A percentile compares a stretch with the other conserved stretches of the same genome.
Evolutionary conservation across 2,888 invertebrate species (phyloP).

Genomic region (Gerris lacustris): DNA sequence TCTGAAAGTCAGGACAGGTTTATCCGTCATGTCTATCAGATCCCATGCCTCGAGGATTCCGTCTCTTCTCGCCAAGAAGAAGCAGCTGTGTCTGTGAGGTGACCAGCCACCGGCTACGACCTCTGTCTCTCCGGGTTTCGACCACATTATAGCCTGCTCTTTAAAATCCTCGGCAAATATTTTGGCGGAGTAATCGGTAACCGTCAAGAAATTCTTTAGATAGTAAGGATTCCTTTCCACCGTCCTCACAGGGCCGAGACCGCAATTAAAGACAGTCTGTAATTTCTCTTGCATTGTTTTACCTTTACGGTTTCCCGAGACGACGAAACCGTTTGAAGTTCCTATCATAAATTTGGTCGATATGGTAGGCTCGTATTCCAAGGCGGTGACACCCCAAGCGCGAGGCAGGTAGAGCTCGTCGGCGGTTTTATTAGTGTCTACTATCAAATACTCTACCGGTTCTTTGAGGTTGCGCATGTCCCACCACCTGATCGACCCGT

Average conservation of each 20-base stretch:
- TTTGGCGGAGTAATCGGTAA: slow-evolving; percentile 21
- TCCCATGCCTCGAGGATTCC: slow-evolving; percentile 25
- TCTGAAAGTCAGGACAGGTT: slow-evolving; percentile 18
- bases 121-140: slow-evolving; percentile 9
- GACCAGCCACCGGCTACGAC: slow-evolving; percentile 20
- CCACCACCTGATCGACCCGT: slow-evolving; percentile 26
- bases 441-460: slow-evolving; percentile 21
- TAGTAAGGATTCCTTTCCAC: slow-evolving; percentile 21
- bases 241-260: slow-evolving; percentile 18
- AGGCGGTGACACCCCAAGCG: slow-evolving; percentile 19
- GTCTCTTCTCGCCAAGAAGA: slow-evolving; percentile 22
- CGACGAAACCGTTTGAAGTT: slow-evolving; percentile 22
- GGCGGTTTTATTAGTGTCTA: slow-evolving; percentile 18
- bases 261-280: slow-evolving; percentile 18
- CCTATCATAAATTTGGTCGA: slow-evolving; percentile 26
- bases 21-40: slow-evolving; percentile 17
- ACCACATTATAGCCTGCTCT: slow-evolving; percentile 23
- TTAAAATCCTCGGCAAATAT: slow-evolving; percentile 26
- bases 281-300: slow-evolving; percentile 24
- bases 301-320: slow-evolving; percentile 25
- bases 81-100: slow-evolving; percentile 21
- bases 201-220: slow-evolving; percentile 23
- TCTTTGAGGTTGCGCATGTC: slow-evolving; percentile 22
- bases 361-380: slow-evolving; percentile 24
- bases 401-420: slow-evolving; percentile 16